Evolutionary conservation across 1,140 invertebrate species (phyloP).

Genomic region (Potamilus streckersoni): DNA sequence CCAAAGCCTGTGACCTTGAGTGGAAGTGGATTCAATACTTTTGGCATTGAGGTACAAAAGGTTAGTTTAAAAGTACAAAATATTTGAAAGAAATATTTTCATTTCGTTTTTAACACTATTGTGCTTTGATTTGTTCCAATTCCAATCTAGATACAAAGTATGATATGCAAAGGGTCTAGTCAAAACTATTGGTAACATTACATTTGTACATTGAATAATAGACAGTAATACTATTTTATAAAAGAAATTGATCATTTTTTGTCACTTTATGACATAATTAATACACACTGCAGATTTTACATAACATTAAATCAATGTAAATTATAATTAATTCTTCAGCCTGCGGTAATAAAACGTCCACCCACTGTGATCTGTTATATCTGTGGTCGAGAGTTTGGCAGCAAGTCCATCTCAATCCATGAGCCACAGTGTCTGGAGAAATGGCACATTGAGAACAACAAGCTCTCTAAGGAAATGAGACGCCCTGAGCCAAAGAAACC

Average conservation of each 20-base stretch:
- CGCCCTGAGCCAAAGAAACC: conserved; percentile 76
- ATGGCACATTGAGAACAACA: conserved; percentile 78
- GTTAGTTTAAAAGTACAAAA: too few species aligned
- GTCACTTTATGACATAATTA: neutral
- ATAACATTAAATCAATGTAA: neutral
- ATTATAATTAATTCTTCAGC: conserved; percentile 9
- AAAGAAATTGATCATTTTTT: neutral
- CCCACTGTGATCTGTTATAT: conserved; percentile 79
- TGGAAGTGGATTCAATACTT: too few species aligned
- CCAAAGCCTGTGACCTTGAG: too few species aligned
- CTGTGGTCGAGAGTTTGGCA: conserved; percentile 78
- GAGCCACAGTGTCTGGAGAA: conserved; percentile 84
- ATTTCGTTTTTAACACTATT: too few species aligned
- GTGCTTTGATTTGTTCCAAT: too few species aligned
- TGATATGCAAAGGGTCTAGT: too few species aligned
- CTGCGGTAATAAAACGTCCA: conserved; percentile 52
- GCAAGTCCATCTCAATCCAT: conserved; percentile 80
- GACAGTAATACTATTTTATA: neutral
- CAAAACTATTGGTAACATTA: neutral
- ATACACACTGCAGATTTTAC: neutral
- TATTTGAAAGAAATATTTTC: too few species aligned
- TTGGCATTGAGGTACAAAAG: too few species aligned
- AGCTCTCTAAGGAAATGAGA: conserved; percentile 73
- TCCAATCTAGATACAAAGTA: too few species aligned
- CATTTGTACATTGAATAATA: neutral